A percentile compares a stretch with the other conserved stretches of the same genome.
Evolutionary conservation across 2,888 invertebrate genomes (phyloP).

Genomic region (Chydorus sphaericus): DNA sequence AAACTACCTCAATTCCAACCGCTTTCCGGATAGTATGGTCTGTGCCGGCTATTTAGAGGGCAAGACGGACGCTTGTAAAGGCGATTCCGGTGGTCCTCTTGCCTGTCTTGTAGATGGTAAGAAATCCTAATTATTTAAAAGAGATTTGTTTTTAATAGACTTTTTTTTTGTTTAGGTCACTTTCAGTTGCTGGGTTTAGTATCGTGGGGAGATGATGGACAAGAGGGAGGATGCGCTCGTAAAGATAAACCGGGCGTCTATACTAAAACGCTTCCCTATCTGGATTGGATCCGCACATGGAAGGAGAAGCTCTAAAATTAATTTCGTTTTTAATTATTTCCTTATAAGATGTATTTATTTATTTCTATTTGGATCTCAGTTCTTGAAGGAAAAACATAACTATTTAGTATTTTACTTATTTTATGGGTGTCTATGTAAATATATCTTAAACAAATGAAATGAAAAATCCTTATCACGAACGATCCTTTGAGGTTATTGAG

Average conservation of each 20-base stretch:
- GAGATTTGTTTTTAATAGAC: too few species aligned
- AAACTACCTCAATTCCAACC: constrained; percentile 40
- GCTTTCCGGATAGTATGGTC: constrained; percentile 55
- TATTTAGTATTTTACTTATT: too few species aligned
- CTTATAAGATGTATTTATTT: not conserved
- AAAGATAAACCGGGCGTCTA: constrained; percentile 56
- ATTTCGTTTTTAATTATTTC: not conserved
- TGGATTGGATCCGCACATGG: constrained; percentile 43
- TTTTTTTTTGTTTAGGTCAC: constrained; percentile 24
- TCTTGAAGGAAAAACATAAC: too few species aligned
- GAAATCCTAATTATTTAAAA: too few species aligned
- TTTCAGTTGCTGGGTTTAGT: constrained; percentile 53
- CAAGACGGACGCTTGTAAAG: constrained; percentile 61
- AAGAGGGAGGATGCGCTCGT: constrained; percentile 56
- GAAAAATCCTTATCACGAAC: not conserved
- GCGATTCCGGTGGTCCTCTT: constrained; percentile 67
- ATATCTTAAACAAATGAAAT: not conserved
- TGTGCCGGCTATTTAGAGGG: constrained; percentile 63
- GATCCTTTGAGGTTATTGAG: too few species aligned
- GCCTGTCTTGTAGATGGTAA: constrained; percentile 46
- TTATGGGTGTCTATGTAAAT: not conserved
- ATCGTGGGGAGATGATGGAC: constrained; percentile 53
- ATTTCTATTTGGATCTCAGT: not conserved
- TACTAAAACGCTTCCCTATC: constrained; percentile 46
- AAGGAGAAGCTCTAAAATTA: not conserved